These are phyloP conservation scores for Rhinoptilus africanus DNA, from an alignment of 2,113 vertebrate species.

Conservation along the genomic window DNA sequence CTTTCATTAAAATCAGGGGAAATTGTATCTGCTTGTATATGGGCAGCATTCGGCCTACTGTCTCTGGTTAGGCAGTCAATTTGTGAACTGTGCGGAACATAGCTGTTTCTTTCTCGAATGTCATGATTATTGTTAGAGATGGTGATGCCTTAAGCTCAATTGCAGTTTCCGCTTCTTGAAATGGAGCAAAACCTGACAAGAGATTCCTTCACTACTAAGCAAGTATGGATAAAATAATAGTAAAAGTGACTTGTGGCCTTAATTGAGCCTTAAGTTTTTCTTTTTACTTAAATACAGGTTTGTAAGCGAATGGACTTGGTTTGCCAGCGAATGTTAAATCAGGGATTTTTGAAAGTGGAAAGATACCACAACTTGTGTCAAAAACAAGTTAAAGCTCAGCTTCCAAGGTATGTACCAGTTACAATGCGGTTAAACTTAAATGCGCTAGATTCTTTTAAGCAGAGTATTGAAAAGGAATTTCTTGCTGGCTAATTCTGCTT, in stretches of 20 bases:
- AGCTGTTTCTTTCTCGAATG: neutral
- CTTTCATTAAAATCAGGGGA: neutral
- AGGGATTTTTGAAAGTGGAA: slow-evolving; percentile 97
- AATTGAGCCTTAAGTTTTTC: neutral
- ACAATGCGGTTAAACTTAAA: neutral
- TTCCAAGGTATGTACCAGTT: slow-evolving; percentile 85
- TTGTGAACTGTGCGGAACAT: neutral
- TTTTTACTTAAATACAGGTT: slow-evolving; percentile 78
- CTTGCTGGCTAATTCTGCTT: neutral
- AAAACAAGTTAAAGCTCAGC: slow-evolving; percentile 97
- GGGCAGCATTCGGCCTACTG: neutral
- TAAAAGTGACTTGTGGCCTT: neutral
- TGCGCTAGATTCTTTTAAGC: neutral
- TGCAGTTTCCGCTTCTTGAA: neutral
- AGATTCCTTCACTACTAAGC: neutral
- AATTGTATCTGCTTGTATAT: neutral
- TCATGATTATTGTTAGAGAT: neutral
- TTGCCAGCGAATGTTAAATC: slow-evolving; percentile 95
- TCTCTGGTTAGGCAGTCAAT: neutral
- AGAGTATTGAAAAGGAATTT: neutral
- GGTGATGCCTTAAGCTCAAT: neutral
- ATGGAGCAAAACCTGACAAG: neutral
- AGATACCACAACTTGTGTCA: slow-evolving; percentile 97
- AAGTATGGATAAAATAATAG: neutral
- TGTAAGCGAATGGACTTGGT: slow-evolving; percentile 98